Evolutionary conservation across 2,113 vertebrate genomes (phyloP).

Genomic region (Indicator maculatus): DNA sequence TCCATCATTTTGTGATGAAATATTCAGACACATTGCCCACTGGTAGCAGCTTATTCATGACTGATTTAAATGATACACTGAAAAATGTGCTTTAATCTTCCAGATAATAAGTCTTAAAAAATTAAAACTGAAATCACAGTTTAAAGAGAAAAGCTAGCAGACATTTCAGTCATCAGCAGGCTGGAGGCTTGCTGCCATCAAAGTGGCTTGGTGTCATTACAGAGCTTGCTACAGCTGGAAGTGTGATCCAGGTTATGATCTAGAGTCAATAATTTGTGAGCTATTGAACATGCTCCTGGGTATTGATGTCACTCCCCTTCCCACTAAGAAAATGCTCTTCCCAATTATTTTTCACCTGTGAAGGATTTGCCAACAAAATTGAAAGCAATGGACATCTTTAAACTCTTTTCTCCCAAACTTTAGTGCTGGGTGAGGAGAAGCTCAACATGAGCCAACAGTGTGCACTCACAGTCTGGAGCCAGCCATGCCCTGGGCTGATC

Average conservation of each 20-base stretch:
- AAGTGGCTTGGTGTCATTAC: neutral
- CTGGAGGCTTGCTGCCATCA: neutral
- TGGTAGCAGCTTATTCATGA: conserved; percentile 60
- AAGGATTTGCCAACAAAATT: neutral
- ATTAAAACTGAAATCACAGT: conserved; percentile 67
- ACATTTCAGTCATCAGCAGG: conserved; percentile 13
- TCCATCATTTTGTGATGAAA: conserved; percentile 65
- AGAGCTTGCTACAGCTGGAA: neutral
- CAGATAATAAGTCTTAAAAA: conserved; percentile 65
- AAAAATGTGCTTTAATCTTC: conserved; percentile 68
- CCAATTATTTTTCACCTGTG: neutral
- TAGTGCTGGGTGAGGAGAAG: too few species aligned
- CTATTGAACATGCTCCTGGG: neutral
- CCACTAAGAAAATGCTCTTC: neutral
- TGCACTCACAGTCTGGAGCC: too few species aligned
- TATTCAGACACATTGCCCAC: conserved; percentile 66
- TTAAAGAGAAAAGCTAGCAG: conserved; percentile 33
- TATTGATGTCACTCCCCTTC: neutral
- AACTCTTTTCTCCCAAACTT: neutral
- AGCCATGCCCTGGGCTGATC: too few species aligned
- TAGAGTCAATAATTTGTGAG: neutral
- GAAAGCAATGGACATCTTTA: neutral
- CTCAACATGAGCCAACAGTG: too few species aligned
- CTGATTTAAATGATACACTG: conserved; percentile 71
- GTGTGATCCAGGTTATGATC: neutral